Conservation (phyloP, 2,113 vertebrate genomes). For the Stictonetta naevosa region DNA sequence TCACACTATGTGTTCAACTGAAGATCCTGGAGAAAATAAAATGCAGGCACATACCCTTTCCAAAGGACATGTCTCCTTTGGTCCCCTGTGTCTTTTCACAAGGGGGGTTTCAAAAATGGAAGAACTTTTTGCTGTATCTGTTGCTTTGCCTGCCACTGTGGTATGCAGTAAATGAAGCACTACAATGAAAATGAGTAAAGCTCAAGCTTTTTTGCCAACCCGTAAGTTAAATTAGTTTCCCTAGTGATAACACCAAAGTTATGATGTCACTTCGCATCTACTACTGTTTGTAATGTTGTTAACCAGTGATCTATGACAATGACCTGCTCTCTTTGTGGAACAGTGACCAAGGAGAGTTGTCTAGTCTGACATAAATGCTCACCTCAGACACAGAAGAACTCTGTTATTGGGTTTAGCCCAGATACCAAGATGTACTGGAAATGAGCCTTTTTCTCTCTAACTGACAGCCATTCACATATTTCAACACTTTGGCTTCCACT, state of each 20-base stretch:
- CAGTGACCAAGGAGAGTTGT: background rate
- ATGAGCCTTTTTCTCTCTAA: background rate
- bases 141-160: background rate
- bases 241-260: background rate
- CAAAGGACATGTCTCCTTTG: background rate
- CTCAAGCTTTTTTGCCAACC: too few relatives aligned
- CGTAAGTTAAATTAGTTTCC: background rate
- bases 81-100: background rate
- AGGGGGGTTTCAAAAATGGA: background rate
- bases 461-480: background rate
- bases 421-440: background rate
- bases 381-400: background rate
- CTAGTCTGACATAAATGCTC: background rate
- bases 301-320: background rate
- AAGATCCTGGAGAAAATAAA: background rate
- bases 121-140: background rate
- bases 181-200: background rate
- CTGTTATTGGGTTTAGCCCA: background rate
- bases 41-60: fast-evolving
- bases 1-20: background rate
- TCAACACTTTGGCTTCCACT: constrained; percentile 13
- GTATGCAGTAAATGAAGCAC: fast-evolving
- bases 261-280: background rate
- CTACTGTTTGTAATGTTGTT: fast-evolving
- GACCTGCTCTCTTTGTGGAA: background rate